These are phyloP conservation scores for Hoplodrina blanda DNA, from an alignment of 2,888 invertebrate genomes.

Conservation along the genomic window DNA sequence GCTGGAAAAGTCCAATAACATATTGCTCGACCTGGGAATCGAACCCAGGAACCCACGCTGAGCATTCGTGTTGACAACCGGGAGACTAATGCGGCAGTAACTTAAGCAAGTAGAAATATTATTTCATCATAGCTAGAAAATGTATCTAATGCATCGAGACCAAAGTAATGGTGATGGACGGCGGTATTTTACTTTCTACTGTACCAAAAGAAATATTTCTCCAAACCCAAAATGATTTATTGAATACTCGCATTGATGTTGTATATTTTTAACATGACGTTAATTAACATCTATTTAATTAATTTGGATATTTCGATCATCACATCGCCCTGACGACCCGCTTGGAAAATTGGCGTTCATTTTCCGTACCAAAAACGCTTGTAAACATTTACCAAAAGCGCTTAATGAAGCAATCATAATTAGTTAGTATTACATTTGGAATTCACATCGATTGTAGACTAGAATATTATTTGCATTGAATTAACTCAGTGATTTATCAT, in stretches of 20 bases:
- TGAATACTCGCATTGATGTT: neutral
- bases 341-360: conserved; percentile 44
- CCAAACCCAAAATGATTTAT: neutral
- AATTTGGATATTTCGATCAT: conserved; percentile 44
- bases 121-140: too few relatives aligned
- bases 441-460: conserved; percentile 49
- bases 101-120: too few relatives aligned
- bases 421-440: conserved; percentile 51
- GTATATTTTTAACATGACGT: conserved; percentile 19
- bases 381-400: conserved; percentile 55
- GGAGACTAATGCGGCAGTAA: too few relatives aligned
- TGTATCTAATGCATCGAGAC: too few relatives aligned
- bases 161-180: too few relatives aligned
- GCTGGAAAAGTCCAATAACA: too few relatives aligned
- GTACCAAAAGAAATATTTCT: neutral
- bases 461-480: conserved; percentile 43
- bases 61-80: too few relatives aligned
- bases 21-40: too few relatives aligned
- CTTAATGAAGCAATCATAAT: conserved; percentile 58
- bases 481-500: conserved; percentile 34
- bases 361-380: conserved; percentile 41
- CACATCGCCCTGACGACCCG: conserved; percentile 10
- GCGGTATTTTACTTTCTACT: too few relatives aligned
- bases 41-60: too few relatives aligned
- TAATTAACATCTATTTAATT: conserved; percentile 20